Evolutionary conservation across 2,888 invertebrate species (phyloP).

Genomic region (Galerucella calmariensis): DNA sequence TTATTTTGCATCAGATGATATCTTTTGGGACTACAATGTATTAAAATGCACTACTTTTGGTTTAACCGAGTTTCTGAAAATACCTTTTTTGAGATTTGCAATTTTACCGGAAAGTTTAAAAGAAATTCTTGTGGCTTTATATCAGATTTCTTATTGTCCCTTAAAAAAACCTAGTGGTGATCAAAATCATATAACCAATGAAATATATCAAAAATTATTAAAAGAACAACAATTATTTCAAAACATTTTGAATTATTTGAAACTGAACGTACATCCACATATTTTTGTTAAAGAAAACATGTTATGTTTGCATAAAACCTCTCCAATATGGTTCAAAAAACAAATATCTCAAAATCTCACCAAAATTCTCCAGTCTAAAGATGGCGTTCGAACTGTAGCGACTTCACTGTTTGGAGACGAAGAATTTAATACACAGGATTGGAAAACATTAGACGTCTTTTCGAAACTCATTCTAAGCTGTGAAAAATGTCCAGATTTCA

Average conservation of each 20-base stretch:
- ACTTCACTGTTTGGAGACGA: constrained; percentile 70
- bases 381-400: constrained; percentile 75
- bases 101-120: constrained; percentile 70
- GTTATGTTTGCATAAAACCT: constrained; percentile 70
- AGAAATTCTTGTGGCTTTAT: constrained; percentile 74
- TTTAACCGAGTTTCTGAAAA: constrained; percentile 65
- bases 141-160: constrained; percentile 77
- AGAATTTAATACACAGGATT: constrained; percentile 68
- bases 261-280: constrained; percentile 70
- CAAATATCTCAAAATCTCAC: constrained; percentile 72
- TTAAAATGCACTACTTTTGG: constrained; percentile 67
- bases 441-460: constrained; percentile 76
- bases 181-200: constrained; percentile 68
- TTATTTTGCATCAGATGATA: constrained; percentile 54
- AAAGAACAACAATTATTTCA: constrained; percentile 68
- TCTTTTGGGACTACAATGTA: constrained; percentile 67
- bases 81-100: constrained; percentile 69
- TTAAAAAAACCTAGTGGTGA: constrained; percentile 69
- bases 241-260: constrained; percentile 67
- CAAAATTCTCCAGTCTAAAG: constrained; percentile 68
- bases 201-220: constrained; percentile 67
- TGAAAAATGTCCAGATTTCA: constrained; percentile 69
- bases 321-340: constrained; percentile 74
- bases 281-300: constrained; percentile 77
- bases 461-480: constrained; percentile 72